A percentile compares a stretch with the other conserved stretches of the same genome.
Conservation (phyloP, 2,888 invertebrate genomes). For the Hirtodrosophila trivittata region DNA sequence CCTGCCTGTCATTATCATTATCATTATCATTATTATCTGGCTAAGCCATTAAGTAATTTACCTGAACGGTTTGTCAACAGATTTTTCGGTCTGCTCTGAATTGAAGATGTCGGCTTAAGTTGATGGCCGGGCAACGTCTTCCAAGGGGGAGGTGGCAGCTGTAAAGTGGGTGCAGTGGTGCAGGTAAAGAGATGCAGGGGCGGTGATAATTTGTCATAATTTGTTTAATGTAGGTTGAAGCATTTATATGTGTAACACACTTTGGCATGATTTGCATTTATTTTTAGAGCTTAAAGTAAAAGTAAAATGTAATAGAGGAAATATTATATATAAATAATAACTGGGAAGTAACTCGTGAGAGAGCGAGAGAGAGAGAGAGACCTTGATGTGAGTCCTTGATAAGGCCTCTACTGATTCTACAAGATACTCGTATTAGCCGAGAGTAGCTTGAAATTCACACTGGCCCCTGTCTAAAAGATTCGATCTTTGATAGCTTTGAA, state of each 20-base stretch:
- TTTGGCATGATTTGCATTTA: constrained; percentile 53
- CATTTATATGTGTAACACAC: constrained; percentile 71
- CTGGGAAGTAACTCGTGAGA: too few species aligned
- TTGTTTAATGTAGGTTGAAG: constrained; percentile 66
- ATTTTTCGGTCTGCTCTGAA: constrained; percentile 35
- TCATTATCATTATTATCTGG: constrained; percentile 56
- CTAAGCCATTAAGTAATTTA: constrained; percentile 70
- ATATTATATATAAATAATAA: too few species aligned
- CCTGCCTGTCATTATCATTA: constrained; percentile 43
- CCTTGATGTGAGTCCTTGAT: constrained; percentile 43
- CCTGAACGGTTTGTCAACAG: constrained; percentile 66
- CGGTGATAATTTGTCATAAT: constrained; percentile 67
- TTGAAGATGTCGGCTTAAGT: constrained; percentile 36
- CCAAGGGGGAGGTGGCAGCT: constrained; percentile 11
- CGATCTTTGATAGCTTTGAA: constrained; percentile 29
- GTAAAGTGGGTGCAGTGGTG: neutral
- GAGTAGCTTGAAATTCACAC: constrained; percentile 12
- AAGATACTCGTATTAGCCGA: constrained; percentile 21
- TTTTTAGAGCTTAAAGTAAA: constrained; percentile 33
- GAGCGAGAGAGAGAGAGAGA: neutral
- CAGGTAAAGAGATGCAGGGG: neutral
- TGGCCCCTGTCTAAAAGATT: constrained; percentile 7
- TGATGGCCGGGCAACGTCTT: constrained; percentile 28
- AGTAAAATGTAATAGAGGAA: too few species aligned
- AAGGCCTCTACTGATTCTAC: constrained; percentile 25